These are phyloP conservation scores for Pterocles burchelli DNA, from an alignment of 2,113 vertebrate species.

Conservation along the genomic window DNA sequence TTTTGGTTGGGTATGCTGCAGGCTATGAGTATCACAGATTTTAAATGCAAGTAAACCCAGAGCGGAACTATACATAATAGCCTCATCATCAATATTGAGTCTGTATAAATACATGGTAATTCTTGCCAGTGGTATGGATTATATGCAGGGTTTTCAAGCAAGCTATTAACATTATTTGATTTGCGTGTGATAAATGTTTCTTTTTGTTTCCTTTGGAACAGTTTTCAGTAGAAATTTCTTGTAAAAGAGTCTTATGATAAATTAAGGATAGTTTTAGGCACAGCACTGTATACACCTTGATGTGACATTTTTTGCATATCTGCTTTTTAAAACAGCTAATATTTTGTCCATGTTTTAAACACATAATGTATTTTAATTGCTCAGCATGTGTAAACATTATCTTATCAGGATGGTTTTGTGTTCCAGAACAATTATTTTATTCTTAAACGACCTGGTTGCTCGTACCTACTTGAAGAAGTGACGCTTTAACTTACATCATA, in stretches of 20 bases:
- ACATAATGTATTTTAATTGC: not conserved
- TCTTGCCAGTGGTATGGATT: slow-evolving; percentile 11
- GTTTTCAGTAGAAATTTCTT: not conserved
- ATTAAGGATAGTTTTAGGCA: not conserved
- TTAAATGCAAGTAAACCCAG: slow-evolving; percentile 13
- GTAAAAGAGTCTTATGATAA: not conserved
- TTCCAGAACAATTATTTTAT: slow-evolving; percentile 21
- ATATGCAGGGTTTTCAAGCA: not conserved
- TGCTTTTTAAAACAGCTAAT: not conserved
- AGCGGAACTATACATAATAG: not conserved
- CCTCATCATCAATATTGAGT: not conserved
- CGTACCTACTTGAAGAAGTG: slow-evolving; percentile 51
- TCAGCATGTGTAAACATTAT: not conserved
- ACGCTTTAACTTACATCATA: slow-evolving; percentile 54
- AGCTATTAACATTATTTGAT: not conserved
- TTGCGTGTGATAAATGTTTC: not conserved
- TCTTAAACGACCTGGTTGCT: slow-evolving; percentile 50
- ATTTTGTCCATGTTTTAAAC: slow-evolving; percentile 9
- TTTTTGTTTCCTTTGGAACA: not conserved
- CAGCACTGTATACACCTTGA: not conserved
- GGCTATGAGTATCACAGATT: not conserved
- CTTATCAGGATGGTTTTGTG: slow-evolving; percentile 12
- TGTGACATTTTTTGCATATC: not conserved
- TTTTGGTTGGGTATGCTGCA: not conserved
- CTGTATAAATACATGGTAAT: not conserved